These are phyloP conservation scores for Microdon myrmicae DNA, from an alignment of 2,888 invertebrate species.

Conservation along the genomic window DNA sequence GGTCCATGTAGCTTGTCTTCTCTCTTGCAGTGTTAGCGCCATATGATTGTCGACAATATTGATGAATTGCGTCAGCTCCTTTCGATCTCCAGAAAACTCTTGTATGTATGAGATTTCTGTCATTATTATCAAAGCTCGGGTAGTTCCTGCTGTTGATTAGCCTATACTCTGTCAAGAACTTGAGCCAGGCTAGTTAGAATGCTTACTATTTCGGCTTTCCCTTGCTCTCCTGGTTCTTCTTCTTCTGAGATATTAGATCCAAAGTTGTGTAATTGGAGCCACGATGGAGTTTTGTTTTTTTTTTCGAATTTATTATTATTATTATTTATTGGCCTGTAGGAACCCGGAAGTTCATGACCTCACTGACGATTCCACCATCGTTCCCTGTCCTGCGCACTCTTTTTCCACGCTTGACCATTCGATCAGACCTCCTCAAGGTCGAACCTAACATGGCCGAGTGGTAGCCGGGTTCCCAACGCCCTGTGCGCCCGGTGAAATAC, in stretches of 20 bases:
- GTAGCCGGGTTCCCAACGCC: too few species aligned
- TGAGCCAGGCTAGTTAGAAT: background rate
- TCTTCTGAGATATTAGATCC: too few species aligned
- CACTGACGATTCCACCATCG: too few species aligned
- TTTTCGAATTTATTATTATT: background rate
- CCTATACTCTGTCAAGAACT: background rate
- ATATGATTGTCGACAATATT: slow-evolving; percentile 13
- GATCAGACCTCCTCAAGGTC: too few species aligned
- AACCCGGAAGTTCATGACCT: too few species aligned
- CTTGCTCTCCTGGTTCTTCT: background rate
- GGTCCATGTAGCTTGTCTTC: background rate
- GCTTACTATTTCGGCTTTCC: background rate
- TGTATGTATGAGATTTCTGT: background rate
- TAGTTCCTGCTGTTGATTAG: too few species aligned
- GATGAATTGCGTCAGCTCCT: background rate
- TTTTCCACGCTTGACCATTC: too few species aligned
- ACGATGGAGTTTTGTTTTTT: background rate
- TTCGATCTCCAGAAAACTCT: slow-evolving; percentile 1
- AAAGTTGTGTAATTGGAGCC: background rate
- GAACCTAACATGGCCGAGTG: too few species aligned
- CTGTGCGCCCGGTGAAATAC: too few species aligned
- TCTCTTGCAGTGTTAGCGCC: background rate
- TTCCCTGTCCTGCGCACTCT: too few species aligned
- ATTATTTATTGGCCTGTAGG: too few species aligned
- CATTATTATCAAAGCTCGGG: background rate